Percentiles rank a stretch among this genome's conserved stretches.
phyloP scores from a whole-genome alignment of 2,888 invertebrate genomes.

The Bellardia bayeri region DNA sequence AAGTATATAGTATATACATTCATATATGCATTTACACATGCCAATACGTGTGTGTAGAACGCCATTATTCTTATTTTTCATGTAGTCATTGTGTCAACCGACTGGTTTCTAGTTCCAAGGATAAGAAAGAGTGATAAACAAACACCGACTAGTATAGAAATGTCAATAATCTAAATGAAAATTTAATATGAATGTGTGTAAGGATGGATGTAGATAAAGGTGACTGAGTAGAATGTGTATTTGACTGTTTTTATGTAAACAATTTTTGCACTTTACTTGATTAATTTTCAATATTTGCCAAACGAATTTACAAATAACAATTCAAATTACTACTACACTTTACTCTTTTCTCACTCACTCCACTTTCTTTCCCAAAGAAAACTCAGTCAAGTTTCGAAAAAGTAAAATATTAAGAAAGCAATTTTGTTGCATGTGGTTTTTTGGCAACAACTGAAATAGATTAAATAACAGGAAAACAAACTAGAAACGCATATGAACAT shows the following conservation, averaged over 20 bases:
- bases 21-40: not conserved
- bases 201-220: conserved; percentile 3
- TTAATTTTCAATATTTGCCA: conserved; percentile 75
- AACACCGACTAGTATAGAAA: conserved; percentile 44
- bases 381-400: conserved; percentile 12
- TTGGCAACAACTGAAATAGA: conserved; percentile 48
- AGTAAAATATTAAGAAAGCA: conserved; percentile 22
- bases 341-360: not conserved
- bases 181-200: conserved; percentile 11
- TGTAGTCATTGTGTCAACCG: conserved; percentile 56
- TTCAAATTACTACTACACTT: conserved; percentile 33
- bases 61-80: conserved; percentile 32
- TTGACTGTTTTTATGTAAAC: conserved; percentile 37
- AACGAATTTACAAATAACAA: conserved; percentile 62
- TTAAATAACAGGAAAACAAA: conserved; percentile 2
- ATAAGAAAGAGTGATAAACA: conserved; percentile 57
- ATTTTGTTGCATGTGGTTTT: conserved; percentile 27
- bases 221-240: conserved; percentile 1
- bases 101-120: conserved; percentile 3
- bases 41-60: conserved; percentile 1
- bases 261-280: conserved; percentile 74
- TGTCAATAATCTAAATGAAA: conserved; percentile 64
- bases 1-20: no score
- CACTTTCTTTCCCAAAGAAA: not conserved
- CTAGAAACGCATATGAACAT: not conserved